Percentiles rank a stretch among this genome's conserved stretches.
Conservation (phyloP, 2,113 vertebrate genomes). For the Mustela lutreola region DNA sequence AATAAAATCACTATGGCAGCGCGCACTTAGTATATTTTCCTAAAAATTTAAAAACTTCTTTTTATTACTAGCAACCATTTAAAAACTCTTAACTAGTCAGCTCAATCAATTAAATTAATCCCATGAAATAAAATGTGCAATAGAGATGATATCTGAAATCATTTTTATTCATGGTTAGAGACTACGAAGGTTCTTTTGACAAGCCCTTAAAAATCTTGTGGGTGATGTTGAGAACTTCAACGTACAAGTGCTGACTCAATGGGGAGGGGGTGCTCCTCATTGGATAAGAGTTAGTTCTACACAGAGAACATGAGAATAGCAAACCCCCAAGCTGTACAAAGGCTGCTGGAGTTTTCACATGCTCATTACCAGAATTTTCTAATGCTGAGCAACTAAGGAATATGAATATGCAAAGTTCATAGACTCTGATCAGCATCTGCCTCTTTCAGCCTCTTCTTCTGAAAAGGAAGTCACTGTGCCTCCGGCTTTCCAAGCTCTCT, state of each 20-base stretch:
- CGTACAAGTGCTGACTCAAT: slow-evolving; percentile 85
- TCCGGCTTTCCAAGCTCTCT: slow-evolving; percentile 4
- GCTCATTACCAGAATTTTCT: slow-evolving; percentile 86
- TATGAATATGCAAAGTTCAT: slow-evolving; percentile 87
- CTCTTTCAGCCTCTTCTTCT: slow-evolving; percentile 43
- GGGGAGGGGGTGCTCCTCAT: slow-evolving; percentile 60
- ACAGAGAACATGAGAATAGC: slow-evolving; percentile 78
- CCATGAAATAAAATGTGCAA: slow-evolving; percentile 86
- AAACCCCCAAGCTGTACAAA: slow-evolving; percentile 86
- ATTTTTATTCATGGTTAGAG: slow-evolving; percentile 90
- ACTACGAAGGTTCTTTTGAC: slow-evolving; percentile 85
- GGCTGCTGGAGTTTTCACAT: slow-evolving; percentile 81
- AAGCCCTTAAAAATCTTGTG: slow-evolving; percentile 88
- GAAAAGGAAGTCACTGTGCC: slow-evolving; percentile 51
- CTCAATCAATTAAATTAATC: slow-evolving; percentile 88
- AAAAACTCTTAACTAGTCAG: slow-evolving; percentile 67
- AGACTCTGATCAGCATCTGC: slow-evolving; percentile 66
- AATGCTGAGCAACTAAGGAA: slow-evolving; percentile 80
- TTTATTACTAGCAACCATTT: slow-evolving; percentile 82
- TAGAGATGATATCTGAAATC: slow-evolving; percentile 86
- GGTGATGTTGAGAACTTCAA: slow-evolving; percentile 88
- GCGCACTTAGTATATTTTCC: not conserved
- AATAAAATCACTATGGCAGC: slow-evolving; percentile 46
- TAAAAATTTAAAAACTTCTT: slow-evolving; percentile 74
- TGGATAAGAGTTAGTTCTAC: slow-evolving; percentile 82